Evolutionary conservation across 2,113 vertebrate genomes (phyloP).

Genomic region (Cochlearius cochlearius): DNA sequence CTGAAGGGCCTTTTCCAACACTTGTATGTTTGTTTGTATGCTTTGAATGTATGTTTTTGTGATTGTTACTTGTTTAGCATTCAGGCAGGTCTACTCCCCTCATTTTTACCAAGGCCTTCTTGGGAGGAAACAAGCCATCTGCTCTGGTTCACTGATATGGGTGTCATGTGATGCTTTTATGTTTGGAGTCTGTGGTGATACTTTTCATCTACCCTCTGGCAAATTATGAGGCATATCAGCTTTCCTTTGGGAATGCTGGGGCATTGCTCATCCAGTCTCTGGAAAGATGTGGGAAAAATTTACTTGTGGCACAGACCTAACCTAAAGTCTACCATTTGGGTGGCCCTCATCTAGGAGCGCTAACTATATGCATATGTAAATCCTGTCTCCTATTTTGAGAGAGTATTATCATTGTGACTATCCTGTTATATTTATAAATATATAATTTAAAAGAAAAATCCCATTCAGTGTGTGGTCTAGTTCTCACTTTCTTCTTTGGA

Average conservation of each 20-base stretch:
- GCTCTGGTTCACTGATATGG: neutral
- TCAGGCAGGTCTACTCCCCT: neutral
- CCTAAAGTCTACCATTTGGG: neutral
- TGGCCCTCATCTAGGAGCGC: neutral
- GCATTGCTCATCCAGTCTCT: neutral
- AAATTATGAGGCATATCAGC: neutral
- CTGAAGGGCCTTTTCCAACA: neutral
- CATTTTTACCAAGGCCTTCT: neutral
- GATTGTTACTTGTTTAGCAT: neutral
- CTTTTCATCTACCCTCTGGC: neutral
- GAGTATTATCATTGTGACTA: neutral
- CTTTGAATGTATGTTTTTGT: neutral
- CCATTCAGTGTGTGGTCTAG: neutral
- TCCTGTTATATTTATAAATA: neutral
- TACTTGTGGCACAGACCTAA: neutral
- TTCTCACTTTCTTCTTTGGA: neutral
- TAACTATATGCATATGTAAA: neutral
- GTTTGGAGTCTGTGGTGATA: neutral
- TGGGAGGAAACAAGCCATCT: neutral
- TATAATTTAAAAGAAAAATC: neutral
- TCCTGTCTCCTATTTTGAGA: neutral
- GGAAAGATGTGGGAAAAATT: neutral
- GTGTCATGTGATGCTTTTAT: neutral
- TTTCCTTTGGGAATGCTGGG: neutral
- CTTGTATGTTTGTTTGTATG: neutral